Evolutionary conservation across 2,888 invertebrate genomes (phyloP).

Genomic region (Trissoscelio sp.): DNA sequence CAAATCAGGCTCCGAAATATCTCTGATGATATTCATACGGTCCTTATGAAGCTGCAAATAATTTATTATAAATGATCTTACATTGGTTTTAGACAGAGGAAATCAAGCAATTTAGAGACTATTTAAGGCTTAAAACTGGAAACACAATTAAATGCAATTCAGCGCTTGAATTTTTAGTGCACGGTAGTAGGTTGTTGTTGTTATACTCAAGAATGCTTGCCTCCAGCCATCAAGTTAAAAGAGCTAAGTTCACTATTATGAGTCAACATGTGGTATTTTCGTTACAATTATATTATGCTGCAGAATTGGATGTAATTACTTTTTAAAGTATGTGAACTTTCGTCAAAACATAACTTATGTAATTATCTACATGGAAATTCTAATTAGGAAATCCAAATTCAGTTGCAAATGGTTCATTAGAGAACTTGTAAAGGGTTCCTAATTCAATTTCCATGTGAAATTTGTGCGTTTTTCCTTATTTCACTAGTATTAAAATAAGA

Average conservation of each 20-base stretch:
- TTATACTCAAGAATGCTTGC: conserved; percentile 7
- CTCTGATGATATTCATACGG: conserved; percentile 67
- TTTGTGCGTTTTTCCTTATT: too few relatives aligned
- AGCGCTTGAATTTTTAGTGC: conserved; percentile 3
- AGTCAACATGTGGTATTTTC: conserved; percentile 5
- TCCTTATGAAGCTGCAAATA: conserved; percentile 8
- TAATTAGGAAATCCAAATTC: too few relatives aligned
- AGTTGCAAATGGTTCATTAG: too few relatives aligned
- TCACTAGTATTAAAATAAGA: too few relatives aligned
- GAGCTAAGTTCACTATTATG: background rate
- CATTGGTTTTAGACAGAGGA: background rate
- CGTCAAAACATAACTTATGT: too few relatives aligned
- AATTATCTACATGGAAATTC: too few relatives aligned
- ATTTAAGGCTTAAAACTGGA: too few relatives aligned
- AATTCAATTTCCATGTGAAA: too few relatives aligned
- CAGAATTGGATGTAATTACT: background rate
- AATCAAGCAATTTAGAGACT: too few relatives aligned
- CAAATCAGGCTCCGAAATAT: conserved; percentile 80
- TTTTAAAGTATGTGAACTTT: too few relatives aligned
- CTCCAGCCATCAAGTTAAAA: conserved; percentile 1
- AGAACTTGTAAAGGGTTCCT: too few relatives aligned
- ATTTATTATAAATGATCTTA: background rate
- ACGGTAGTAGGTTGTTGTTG: background rate
- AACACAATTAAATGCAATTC: background rate
- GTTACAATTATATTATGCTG: background rate